Percentiles rank a stretch among this genome's conserved stretches.
These are phyloP conservation scores for Zonotrichia leucophrys DNA, from an alignment of 2,113 vertebrate genomes.

Conservation along the genomic window DNA sequence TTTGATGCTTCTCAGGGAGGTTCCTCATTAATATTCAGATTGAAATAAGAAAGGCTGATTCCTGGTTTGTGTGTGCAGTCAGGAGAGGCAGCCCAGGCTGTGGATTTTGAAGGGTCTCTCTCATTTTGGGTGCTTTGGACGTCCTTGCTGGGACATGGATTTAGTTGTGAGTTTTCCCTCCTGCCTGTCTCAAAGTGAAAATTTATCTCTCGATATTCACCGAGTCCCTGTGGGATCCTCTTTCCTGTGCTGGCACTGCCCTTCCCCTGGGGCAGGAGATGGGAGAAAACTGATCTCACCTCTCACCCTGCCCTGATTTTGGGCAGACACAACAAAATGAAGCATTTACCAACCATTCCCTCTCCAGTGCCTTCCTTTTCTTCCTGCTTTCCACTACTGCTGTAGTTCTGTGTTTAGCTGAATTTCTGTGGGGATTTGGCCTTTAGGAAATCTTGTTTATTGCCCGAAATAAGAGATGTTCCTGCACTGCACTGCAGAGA, in stretches of 20 bases:
- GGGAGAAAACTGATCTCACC: not conserved
- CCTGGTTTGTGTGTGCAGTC: not conserved
- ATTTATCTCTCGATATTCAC: accelerated
- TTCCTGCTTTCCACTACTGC: accelerated
- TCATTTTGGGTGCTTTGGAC: not conserved
- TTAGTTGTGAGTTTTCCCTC: not conserved
- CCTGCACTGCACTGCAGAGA: not conserved
- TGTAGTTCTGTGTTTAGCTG: not conserved
- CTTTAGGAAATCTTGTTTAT: not conserved
- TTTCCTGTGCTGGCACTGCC: not conserved
- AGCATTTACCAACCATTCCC: not conserved
- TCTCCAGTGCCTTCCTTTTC: not conserved
- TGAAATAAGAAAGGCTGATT: not conserved
- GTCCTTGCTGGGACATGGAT: accelerated
- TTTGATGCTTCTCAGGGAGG: not conserved
- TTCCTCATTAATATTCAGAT: not conserved
- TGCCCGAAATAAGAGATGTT: not conserved
- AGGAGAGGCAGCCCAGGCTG: not conserved
- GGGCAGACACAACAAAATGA: not conserved
- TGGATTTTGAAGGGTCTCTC: not conserved
- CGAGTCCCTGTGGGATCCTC: not conserved
- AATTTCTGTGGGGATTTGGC: not conserved
- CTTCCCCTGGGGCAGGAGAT: not conserved
- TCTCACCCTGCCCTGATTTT: not conserved
- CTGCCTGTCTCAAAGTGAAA: not conserved